These are phyloP conservation scores for Maccullochella peelii DNA, from an alignment of 2,113 vertebrate genomes.

Conservation along the genomic window DNA sequence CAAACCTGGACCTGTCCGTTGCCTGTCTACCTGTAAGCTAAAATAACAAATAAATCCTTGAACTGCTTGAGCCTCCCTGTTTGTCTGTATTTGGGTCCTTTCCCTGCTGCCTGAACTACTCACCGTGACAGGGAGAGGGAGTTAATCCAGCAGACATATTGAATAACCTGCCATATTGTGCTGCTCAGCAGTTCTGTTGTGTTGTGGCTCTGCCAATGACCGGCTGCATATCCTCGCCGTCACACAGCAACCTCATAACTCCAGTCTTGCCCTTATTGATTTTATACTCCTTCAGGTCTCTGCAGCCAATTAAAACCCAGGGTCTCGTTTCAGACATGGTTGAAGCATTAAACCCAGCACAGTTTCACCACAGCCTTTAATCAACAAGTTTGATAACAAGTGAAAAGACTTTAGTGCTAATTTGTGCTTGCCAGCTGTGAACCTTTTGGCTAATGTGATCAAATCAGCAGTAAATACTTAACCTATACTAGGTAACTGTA, in stretches of 20 bases:
- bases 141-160: conserved; percentile 52
- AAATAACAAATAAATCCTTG: too few relatives aligned
- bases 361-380: conserved; percentile 5
- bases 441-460: conserved; percentile 23
- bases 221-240: conserved; percentile 37
- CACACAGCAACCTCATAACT: conserved; percentile 57
- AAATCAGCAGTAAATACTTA: conserved; percentile 37
- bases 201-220: conserved; percentile 61
- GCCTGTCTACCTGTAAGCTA: too few relatives aligned
- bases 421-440: conserved; percentile 25
- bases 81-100: too few relatives aligned
- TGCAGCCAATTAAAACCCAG: conserved; percentile 21
- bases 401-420: conserved; percentile 18
- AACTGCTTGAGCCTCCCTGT: too few relatives aligned
- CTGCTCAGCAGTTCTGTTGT: conserved; percentile 65
- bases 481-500: too few relatives aligned
- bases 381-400: neutral
- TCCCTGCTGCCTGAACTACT: too few relatives aligned
- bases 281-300: conserved; percentile 41
- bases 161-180: conserved; percentile 44
- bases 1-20: too few relatives aligned
- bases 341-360: conserved; percentile 5
- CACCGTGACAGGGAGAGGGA: neutral
- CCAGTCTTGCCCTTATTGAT: conserved; percentile 48
- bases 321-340: conserved; percentile 33